These are phyloP conservation scores for Intellagama lesueurii DNA, from an alignment of 2,797 vertebrate genomes.

Conservation along the genomic window DNA sequence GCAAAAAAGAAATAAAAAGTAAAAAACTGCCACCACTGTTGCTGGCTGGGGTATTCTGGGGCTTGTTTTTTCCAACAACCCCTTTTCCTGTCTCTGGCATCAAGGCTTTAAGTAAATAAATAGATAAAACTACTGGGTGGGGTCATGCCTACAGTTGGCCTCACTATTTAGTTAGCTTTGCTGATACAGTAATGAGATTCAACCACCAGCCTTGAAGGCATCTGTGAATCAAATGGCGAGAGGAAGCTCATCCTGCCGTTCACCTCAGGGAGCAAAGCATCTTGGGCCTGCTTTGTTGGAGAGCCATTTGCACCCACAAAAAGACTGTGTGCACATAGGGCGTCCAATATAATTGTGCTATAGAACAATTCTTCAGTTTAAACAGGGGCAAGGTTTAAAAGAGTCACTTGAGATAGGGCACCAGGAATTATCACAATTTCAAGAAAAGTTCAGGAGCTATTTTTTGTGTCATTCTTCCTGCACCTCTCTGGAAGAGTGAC, in stretches of 20 bases:
- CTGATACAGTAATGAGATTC: too few species aligned
- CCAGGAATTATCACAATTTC: background rate
- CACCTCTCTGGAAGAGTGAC: background rate
- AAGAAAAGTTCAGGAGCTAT: background rate
- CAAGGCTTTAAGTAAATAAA: too few species aligned
- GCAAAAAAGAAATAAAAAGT: background rate
- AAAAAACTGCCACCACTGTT: background rate
- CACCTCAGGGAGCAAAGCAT: background rate
- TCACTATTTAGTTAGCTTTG: background rate
- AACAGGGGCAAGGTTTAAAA: background rate
- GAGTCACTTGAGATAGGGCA: too few species aligned
- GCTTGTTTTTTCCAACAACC: too few species aligned
- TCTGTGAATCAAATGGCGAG: background rate
- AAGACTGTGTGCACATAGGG: background rate
- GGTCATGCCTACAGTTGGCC: background rate
- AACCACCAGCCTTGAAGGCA: too few species aligned
- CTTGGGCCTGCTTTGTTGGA: background rate
- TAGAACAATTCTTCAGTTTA: background rate
- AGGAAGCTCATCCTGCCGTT: background rate
- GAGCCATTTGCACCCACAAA: background rate
- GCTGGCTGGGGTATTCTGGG: too few species aligned
- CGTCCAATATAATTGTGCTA: background rate
- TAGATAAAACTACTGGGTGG: background rate
- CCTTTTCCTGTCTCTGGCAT: too few species aligned
- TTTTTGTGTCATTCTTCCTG: background rate